Evolutionary conservation across 2,113 vertebrate genomes (phyloP).

Genomic region (Apteryx owenii): DNA sequence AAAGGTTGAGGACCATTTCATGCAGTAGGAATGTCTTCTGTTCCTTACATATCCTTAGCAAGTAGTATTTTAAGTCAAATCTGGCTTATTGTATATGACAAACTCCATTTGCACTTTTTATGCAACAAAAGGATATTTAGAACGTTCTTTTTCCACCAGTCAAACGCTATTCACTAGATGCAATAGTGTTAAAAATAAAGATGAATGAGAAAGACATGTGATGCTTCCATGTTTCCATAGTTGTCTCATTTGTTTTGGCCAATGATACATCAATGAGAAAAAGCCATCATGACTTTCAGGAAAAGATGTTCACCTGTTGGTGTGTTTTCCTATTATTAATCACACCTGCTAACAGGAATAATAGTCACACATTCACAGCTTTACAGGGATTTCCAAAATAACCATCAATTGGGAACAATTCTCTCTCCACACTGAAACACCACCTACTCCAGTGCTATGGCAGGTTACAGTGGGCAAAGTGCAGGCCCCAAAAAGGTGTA

Average conservation of each 20-base stretch:
- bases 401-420: background rate
- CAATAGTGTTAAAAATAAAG: background rate
- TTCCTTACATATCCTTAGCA: background rate
- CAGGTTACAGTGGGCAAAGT: fast-evolving
- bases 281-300: background rate
- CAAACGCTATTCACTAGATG: background rate
- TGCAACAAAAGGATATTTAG: background rate
- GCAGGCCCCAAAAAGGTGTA: background rate
- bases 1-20: background rate
- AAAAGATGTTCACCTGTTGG: background rate
- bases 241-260: background rate
- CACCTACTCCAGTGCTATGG: background rate
- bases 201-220: background rate
- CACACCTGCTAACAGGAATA: background rate
- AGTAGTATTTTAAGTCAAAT: background rate
- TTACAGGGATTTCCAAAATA: background rate
- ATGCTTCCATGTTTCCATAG: background rate
- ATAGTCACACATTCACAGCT: background rate
- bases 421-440: background rate
- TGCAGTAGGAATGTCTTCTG: background rate
- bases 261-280: background rate
- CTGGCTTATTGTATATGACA: background rate
- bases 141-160: background rate
- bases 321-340: background rate
- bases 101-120: background rate